Percentiles rank a stretch among this genome's conserved stretches.
phyloP scores from a whole-genome alignment of 2,888 invertebrate species.

The Melanostoma scalare region DNA sequence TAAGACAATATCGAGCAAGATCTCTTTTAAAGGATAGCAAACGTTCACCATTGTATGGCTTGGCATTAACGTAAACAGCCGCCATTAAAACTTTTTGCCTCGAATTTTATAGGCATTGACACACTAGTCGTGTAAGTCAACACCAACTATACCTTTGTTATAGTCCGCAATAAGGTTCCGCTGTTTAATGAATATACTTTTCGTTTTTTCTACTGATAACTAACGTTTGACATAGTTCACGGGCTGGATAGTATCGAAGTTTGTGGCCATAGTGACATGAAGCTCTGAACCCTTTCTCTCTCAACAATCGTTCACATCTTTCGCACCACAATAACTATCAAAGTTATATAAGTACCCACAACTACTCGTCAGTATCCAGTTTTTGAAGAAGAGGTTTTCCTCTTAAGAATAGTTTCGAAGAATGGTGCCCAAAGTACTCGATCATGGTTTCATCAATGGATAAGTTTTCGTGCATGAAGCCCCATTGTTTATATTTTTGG shows the following conservation, averaged over 20 bases:
- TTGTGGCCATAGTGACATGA: background rate
- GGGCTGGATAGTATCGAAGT: background rate
- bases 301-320: slow-evolving; percentile 13
- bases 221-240: background rate
- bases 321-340: slow-evolving; percentile 3
- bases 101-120: no score
- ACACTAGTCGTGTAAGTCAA: no score
- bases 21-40: no score
- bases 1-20: no score
- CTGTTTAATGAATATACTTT: no score
- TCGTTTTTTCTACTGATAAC: background rate
- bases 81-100: no score
- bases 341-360: slow-evolving; percentile 15
- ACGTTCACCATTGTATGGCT: no score
- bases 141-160: no score
- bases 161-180: no score
- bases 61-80: no score
- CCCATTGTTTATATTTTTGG: no score
- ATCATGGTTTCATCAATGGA: slow-evolving; percentile 21
- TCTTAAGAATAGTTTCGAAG: slow-evolving; percentile 24
- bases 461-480: no score
- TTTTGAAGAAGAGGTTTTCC: slow-evolving; percentile 22
- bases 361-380: slow-evolving; percentile 23
- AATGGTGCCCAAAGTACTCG: slow-evolving; percentile 14
- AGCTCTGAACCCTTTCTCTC: slow-evolving; percentile 23